phyloP scores from a whole-genome alignment of 2,888 invertebrate species.

The Sialis lutaria region DNA sequence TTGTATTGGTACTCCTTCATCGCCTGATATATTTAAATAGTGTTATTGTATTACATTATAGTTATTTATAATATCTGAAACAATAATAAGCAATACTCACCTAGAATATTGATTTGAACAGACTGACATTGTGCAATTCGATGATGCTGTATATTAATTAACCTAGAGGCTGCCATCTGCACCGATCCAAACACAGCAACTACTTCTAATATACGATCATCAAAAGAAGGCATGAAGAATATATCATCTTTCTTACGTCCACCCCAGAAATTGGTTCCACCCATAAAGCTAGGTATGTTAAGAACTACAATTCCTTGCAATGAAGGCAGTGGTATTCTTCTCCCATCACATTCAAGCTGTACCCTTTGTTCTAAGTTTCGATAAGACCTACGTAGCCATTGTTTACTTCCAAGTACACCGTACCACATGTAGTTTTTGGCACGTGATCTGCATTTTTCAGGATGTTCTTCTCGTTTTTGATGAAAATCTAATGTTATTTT shows the following conservation, averaged over 20 bases:
- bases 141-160: conserved; percentile 92
- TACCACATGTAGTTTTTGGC: conserved; percentile 97
- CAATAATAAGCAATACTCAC: conserved; percentile 19
- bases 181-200: conserved; percentile 96
- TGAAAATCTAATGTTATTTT: conserved; percentile 95
- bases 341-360: conserved; percentile 90
- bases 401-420: conserved; percentile 63
- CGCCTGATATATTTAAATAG: conserved; percentile 26
- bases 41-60: too few relatives aligned
- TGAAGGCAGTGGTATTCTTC: conserved; percentile 85
- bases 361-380: conserved; percentile 92
- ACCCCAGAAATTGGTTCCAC: conserved; percentile 98
- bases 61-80: background rate
- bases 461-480: conserved; percentile 91
- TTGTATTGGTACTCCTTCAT: conserved; percentile 85
- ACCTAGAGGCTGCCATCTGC: conserved; percentile 90
- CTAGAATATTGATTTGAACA: conserved; percentile 89
- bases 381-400: conserved; percentile 76
- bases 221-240: conserved; percentile 85
- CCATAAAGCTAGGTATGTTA: conserved; percentile 95
- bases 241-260: conserved; percentile 80
- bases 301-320: conserved; percentile 92
- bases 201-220: conserved; percentile 90
- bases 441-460: conserved; percentile 86
- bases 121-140: conserved; percentile 93